phyloP scores from a whole-genome alignment of 2,888 invertebrate species.

The Ennomos fuscantarius region DNA sequence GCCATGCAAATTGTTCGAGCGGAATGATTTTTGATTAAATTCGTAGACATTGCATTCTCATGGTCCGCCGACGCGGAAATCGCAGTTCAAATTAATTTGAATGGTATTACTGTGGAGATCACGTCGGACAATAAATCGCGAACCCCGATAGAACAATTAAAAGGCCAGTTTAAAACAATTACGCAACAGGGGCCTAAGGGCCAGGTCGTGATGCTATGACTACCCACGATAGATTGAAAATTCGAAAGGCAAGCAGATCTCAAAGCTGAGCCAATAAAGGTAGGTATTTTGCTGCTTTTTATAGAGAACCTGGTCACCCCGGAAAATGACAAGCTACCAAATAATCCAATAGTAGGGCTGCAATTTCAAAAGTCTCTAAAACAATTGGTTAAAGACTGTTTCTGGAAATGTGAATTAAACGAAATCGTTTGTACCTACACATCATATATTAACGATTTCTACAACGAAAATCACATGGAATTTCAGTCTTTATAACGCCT shows the following conservation, averaged over 20 bases:
- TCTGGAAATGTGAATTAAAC: not conserved
- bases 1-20: conserved; percentile 57
- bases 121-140: conserved; percentile 81
- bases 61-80: conserved; percentile 76
- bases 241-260: conserved; percentile 1
- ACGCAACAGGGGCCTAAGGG: conserved; percentile 78
- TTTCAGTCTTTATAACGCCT: conserved; percentile 8
- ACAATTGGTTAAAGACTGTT: not conserved
- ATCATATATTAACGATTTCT: conserved; percentile 1
- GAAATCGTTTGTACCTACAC: not conserved
- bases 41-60: conserved; percentile 76
- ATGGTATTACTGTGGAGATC: conserved; percentile 75
- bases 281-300: not conserved
- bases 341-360: too few relatives aligned
- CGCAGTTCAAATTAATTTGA: conserved; percentile 78
- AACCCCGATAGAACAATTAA: conserved; percentile 84
- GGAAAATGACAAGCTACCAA: not conserved
- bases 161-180: conserved; percentile 85
- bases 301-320: not conserved
- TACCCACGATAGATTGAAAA: conserved; percentile 32
- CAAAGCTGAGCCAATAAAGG: not conserved
- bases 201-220: conserved; percentile 63
- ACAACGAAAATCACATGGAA: not conserved
- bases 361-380: too few relatives aligned
- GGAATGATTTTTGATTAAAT: conserved; percentile 74